Percentiles rank a stretch among this genome's conserved stretches.
Evolutionary conservation across 2,888 invertebrate genomes (phyloP).

Genomic region (Lomographa bimaculata): DNA sequence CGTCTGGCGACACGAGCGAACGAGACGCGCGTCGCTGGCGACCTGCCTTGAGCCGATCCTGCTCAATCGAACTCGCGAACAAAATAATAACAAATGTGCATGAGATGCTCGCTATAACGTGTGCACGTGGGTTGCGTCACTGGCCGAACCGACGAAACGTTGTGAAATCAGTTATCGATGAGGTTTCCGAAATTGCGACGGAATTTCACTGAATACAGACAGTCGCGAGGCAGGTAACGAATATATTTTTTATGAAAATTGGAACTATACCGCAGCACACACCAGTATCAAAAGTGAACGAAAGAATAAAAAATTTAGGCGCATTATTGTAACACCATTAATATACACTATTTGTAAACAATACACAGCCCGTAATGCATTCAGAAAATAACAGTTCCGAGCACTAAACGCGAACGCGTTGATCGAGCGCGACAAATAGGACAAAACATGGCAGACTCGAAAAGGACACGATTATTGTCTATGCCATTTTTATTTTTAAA

Average conservation of each 20-base stretch:
- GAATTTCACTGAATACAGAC: conserved; percentile 58
- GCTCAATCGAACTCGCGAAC: conserved; percentile 86
- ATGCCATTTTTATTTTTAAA: conserved; percentile 71
- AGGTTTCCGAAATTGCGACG: conserved; percentile 53
- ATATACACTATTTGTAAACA: conserved; percentile 78
- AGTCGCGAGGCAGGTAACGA: conserved; percentile 60
- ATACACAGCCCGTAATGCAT: conserved; percentile 76
- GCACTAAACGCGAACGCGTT: conserved; percentile 77
- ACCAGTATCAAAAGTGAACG: conserved; percentile 59
- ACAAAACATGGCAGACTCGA: conserved; percentile 84
- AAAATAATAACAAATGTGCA: conserved; percentile 90
- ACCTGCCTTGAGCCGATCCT: conserved; percentile 67
- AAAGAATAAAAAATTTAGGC: conserved; percentile 54
- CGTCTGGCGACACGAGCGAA: conserved; percentile 51
- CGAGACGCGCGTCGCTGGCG: conserved; percentile 67
- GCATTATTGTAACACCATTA: conserved; percentile 59
- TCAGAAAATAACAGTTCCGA: conserved; percentile 73
- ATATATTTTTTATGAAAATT: conserved; percentile 71
- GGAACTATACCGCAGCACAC: conserved; percentile 69
- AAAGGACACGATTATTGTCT: conserved; percentile 76
- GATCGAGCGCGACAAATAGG: conserved; percentile 83
- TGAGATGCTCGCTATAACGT: conserved; percentile 78
- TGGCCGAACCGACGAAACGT: conserved; percentile 55
- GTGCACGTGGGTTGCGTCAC: conserved; percentile 83
- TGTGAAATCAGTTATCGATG: conserved; percentile 50